phyloP scores from a whole-genome alignment of 2,888 invertebrate species.

The Lysandra bellargus region DNA sequence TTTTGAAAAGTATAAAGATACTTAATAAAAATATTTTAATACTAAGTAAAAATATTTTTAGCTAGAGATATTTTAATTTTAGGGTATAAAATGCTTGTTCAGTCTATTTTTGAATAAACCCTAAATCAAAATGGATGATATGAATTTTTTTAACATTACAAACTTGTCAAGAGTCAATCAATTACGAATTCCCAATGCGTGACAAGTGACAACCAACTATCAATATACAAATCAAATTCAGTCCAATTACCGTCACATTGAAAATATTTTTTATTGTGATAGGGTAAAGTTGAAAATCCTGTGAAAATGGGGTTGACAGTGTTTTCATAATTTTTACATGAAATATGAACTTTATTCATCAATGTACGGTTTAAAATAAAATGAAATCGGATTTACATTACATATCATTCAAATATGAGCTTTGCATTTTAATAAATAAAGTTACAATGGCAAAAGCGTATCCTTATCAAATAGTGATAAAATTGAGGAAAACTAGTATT shows the following conservation, averaged over 20 bases:
- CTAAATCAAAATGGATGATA: neutral
- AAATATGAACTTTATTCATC: neutral
- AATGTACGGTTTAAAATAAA: neutral
- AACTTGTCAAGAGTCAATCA: neutral
- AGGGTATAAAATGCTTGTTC: neutral
- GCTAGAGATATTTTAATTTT: no score
- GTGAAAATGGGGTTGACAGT: neutral
- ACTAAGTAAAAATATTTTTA: neutral
- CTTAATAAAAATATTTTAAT: no score
- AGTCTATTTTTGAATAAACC: neutral
- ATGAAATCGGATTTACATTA: neutral
- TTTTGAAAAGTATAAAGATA: no score
- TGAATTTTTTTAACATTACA: neutral
- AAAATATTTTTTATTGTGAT: neutral
- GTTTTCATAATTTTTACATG: neutral
- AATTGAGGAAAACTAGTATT: neutral
- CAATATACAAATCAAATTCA: neutral
- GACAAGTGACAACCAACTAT: constrained; percentile 1
- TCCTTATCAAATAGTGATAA: neutral
- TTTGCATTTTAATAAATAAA: neutral
- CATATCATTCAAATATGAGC: neutral
- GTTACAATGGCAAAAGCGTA: neutral
- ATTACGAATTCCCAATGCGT: constrained; percentile 10
- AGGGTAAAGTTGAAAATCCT: neutral
- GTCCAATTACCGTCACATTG: neutral